phyloP scores from a whole-genome alignment of 2,113 vertebrate genomes.

The Peromyscus maniculatus region DNA sequence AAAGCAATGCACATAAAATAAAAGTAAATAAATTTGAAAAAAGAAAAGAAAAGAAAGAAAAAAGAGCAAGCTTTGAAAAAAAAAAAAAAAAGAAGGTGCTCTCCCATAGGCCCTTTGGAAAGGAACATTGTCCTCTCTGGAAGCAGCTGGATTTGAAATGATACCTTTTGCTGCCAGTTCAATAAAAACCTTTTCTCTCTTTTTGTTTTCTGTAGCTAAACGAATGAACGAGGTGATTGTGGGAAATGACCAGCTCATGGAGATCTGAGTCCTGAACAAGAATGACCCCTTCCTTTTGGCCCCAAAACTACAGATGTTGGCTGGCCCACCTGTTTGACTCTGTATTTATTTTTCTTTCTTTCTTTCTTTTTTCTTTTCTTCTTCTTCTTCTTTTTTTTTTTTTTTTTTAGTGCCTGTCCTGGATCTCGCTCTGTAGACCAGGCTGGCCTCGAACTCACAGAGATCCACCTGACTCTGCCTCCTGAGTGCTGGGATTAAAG shows the following conservation, averaged over 20 bases:
- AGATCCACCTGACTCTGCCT: too few relatives aligned
- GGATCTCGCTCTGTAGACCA: too few relatives aligned
- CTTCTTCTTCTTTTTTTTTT: too few relatives aligned
- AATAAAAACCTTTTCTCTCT: constrained; percentile 58
- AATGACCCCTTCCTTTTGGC: constrained; percentile 72
- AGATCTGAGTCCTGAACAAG: constrained; percentile 92
- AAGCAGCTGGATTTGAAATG: constrained; percentile 59
- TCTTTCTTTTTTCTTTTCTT: too few relatives aligned
- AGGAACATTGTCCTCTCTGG: constrained; percentile 62
- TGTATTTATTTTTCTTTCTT: constrained; percentile 85
- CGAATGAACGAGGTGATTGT: constrained; percentile 98
- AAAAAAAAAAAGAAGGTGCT: neutral
- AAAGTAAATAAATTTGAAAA: too few relatives aligned
- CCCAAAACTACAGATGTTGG: constrained; percentile 75
- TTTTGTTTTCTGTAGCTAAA: constrained; percentile 91
- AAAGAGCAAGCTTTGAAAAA: too few relatives aligned
- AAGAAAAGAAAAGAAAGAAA: too few relatives aligned
- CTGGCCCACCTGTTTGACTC: constrained; percentile 82
- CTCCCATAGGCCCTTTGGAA: constrained; percentile 63
- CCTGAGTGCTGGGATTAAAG: too few relatives aligned
- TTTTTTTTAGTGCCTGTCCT: too few relatives aligned
- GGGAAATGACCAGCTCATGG: constrained; percentile 98
- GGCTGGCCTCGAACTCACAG: too few relatives aligned
- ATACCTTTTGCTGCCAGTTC: constrained; percentile 44
- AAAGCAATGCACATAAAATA: too few relatives aligned